A percentile compares a stretch with the other conserved stretches of the same genome.
These are phyloP conservation scores for Ardeotis arabs DNA, from an alignment of 2,113 vertebrate species.

Conservation along the genomic window DNA sequence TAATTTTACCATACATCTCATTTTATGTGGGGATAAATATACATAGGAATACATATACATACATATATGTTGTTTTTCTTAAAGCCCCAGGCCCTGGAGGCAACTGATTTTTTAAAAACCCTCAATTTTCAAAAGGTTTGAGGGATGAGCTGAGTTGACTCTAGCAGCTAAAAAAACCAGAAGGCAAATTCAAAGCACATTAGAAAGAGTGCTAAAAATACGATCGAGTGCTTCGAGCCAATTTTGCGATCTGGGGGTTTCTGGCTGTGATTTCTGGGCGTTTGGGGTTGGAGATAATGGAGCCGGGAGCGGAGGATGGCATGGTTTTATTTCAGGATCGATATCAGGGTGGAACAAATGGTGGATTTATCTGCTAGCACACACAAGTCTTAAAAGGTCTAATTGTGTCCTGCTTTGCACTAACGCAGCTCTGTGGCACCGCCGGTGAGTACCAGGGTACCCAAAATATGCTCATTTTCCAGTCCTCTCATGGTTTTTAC, in stretches of 20 bases:
- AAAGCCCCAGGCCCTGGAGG: neutral
- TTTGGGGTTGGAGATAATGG: conserved; percentile 60
- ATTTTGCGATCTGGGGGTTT: conserved; percentile 24
- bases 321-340: conserved; percentile 41
- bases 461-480: neutral
- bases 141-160: neutral
- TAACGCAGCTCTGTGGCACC: conserved; percentile 28
- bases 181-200: conserved; percentile 1
- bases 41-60: neutral
- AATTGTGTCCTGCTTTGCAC: conserved; percentile 5
- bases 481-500: neutral
- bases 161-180: neutral
- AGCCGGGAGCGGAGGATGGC: neutral
- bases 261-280: neutral
- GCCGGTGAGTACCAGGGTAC: neutral
- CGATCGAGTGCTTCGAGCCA: neutral
- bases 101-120: neutral
- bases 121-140: neutral
- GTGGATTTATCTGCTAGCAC: neutral
- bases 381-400: neutral
- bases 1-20: neutral
- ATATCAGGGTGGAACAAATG: conserved; percentile 47
- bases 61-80: neutral
- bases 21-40: neutral
- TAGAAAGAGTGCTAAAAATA: conserved; percentile 32